Conservation (phyloP, 2,113 vertebrate species). For the Planiliza haematocheilus region DNA sequence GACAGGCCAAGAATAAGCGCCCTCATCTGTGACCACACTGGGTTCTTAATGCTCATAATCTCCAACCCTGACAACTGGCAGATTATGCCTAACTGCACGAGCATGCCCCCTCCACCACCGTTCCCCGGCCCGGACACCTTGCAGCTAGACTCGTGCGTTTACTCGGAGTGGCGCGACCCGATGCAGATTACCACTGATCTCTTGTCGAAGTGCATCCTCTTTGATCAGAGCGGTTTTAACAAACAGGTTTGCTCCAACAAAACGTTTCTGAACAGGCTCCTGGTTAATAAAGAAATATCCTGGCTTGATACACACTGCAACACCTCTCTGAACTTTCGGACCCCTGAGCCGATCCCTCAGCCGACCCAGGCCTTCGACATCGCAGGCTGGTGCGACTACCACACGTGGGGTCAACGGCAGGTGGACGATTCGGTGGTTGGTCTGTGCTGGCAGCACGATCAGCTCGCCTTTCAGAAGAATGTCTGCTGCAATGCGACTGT, state of each 20-base stretch:
- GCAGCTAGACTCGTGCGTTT: conserved; percentile 64
- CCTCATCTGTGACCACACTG: conserved; percentile 74
- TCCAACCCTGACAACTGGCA: conserved; percentile 69
- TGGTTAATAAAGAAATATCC: conserved; percentile 43
- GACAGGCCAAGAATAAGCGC: conserved; percentile 68
- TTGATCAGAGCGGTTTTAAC: conserved; percentile 74
- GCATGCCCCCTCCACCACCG: neutral
- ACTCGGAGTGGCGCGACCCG: conserved; percentile 75
- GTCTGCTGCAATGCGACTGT: conserved; percentile 78
- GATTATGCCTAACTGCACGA: conserved; percentile 77
- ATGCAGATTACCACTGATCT: conserved; percentile 46
- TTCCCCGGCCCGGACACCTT: neutral
- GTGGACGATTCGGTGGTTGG: conserved; percentile 80
- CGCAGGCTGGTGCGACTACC: conserved; percentile 79
- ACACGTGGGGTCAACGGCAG: conserved; percentile 60
- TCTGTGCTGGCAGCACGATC: conserved; percentile 81
- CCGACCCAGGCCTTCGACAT: conserved; percentile 37
- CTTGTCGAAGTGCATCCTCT: conserved; percentile 74
- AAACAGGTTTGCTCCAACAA: conserved; percentile 74
- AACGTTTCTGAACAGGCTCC: conserved; percentile 69
- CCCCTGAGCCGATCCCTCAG: neutral
- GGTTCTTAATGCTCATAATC: conserved; percentile 77
- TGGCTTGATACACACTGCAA: conserved; percentile 80
- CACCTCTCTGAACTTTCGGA: conserved; percentile 13
- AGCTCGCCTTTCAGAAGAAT: conserved; percentile 73